Base-by-base conservation (phyloP, 2,797 vertebrate species). In the Sebastes diploproa region DNA sequence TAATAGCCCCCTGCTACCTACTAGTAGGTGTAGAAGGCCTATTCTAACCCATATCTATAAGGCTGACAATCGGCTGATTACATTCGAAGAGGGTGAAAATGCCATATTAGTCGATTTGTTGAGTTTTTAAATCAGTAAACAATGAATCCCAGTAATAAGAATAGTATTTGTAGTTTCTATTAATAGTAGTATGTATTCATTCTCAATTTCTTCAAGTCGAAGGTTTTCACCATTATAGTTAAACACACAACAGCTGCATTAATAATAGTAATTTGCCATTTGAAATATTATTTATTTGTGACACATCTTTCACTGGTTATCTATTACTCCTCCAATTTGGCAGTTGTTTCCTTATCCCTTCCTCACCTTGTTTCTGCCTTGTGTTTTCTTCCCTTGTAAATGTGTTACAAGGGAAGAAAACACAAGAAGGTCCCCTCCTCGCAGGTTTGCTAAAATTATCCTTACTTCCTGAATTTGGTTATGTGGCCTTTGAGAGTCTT, bases 401-500 rank as follows among this genome's bases (percentile, higher is more conserved):
- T n/a, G 6, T 68, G 80, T 84, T 72, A 58, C 16, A 46, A 46
- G 42, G 42, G 42, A 46, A 46, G 42, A 46, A 46, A 46, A 46
- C 42, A 70, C 66, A 20, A 63, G 27, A 12, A 63, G 27, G 42
- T 55, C 25, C 59, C 20, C 3, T 56, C 14, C 46, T 42, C 10
- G 6, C 42, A 50, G 61, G 59, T 78, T n/a, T 72, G 9, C 32
- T 73, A 59, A 78, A 80, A 76, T 56, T 22, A 52, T 50, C 54
- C 59, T 18, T 14, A 62, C 71, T 58, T 76, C 38, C 10, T 34
- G n/a, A 58, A 68, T 79, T 32, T 75, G n/a, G 11, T 63, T 60
- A 84, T 30, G 32, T 56, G 42, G 18, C 84, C 83, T 81, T 56
- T 38, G 78, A 78, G 86, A 74, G 69, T 80, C 63, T 72, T 75